Base-by-base conservation (phyloP, 1,140 invertebrate species). In the Megalonaias nervosa region DNA sequence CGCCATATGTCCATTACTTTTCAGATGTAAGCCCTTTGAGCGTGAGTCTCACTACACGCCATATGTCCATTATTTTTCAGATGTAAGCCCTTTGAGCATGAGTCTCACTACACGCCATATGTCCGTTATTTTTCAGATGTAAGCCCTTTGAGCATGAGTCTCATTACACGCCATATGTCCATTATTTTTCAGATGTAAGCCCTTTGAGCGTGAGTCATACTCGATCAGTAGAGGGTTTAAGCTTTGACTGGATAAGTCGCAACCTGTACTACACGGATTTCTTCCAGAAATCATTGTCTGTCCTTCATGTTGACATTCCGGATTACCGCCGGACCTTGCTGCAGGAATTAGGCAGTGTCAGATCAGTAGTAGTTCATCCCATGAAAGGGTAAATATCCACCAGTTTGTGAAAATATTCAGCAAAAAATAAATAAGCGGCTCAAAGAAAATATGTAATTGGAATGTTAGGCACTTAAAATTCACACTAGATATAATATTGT, bases 181-280 rank as follows among this genome's bases (percentile, higher is more conserved):
- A n/a, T 21, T 26, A 2, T n/a, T 16, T 82, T 80, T 55, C 69
- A 88, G 86, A 83, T 57, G 74, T 84, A 0, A 78, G 61, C n/a
- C 82, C 84, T 3, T 69, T 88, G 17, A 81, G 85, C 15, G 81
- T 85, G 1, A 83, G 82, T 15, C 71, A 85, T 82, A 82, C 83
- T 15, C 80, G 77, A 88, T 99, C 99, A 1, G 97, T 99, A 0
- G 98, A 99, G 92, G 98, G 97, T 9, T 92, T 99, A 59, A 97
- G 97, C 1, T 95, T 99, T 0, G 98, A 99, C 88, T 99, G 98
- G 98, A 95, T 96, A 0, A 95, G 97, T 0, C 98, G 99, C 87
- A 99, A 99, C 89, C 92, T 99, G 0, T 99, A 99, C 90, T 99
- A 99, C 90, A 98, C 99, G 67, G 98, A 99, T 87, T 98, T 97